Evolutionary conservation across 2,888 invertebrate genomes (phyloP).

Genomic region (Germaria angustata): DNA sequence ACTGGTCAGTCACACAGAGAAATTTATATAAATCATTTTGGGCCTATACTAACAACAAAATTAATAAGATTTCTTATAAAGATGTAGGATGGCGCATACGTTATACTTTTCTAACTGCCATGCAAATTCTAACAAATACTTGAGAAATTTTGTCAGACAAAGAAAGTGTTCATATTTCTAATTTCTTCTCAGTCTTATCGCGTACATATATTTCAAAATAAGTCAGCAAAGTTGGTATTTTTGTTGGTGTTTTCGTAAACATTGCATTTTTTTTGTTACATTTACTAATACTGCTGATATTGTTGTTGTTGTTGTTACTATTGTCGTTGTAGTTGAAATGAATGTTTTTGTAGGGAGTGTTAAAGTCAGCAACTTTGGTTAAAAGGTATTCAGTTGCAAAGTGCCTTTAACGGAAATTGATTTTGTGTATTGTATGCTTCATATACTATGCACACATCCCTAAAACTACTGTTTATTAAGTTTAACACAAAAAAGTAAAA

Average conservation of each 20-base stretch:
- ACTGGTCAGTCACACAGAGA: no score
- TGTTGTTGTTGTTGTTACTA: neutral
- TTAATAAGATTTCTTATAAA: no score
- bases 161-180: no score
- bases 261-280: conserved; percentile 19
- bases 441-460: neutral
- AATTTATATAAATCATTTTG: no score
- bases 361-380: conserved; percentile 57
- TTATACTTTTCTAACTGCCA: no score
- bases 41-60: no score
- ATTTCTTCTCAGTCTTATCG: neutral
- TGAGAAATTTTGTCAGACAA: no score
- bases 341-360: conserved; percentile 40
- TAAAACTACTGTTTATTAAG: neutral
- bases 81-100: no score
- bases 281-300: conserved; percentile 18
- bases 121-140: no score
- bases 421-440: conserved; percentile 59
- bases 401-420: conserved; percentile 64
- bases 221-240: conserved; percentile 30
- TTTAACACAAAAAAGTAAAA: neutral
- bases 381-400: conserved; percentile 66
- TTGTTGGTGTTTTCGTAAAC: conserved; percentile 21
- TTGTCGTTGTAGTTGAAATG: neutral
- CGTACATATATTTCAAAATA: neutral